Percentiles rank a stretch among this genome's conserved stretches.
These are phyloP conservation scores for Platypus cylindrus DNA, from an alignment of 2,888 invertebrate genomes.

Conservation along the genomic window DNA sequence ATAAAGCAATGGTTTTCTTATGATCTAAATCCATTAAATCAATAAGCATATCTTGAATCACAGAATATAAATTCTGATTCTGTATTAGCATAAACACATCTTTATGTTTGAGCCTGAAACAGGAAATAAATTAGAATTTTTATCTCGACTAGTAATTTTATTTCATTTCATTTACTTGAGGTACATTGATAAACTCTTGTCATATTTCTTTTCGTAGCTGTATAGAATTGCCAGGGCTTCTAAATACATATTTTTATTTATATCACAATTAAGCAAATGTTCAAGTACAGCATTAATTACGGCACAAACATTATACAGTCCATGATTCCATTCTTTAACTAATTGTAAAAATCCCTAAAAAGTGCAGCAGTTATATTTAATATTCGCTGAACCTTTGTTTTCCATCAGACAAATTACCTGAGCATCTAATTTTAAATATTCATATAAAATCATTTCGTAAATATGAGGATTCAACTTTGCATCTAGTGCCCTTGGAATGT, in stretches of 20 bases:
- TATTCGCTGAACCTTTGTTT: not conserved
- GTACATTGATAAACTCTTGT: constrained; percentile 84
- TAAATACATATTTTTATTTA: constrained; percentile 60
- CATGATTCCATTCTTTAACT: constrained; percentile 80
- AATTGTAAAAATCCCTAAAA: constrained; percentile 64
- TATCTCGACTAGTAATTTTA: not conserved
- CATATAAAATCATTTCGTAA: constrained; percentile 89
- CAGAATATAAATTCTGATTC: constrained; percentile 67
- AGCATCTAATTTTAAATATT: constrained; percentile 76
- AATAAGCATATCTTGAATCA: constrained; percentile 76
- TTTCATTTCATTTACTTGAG: constrained; percentile 57
- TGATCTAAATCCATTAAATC: constrained; percentile 80
- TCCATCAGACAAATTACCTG: constrained; percentile 34
- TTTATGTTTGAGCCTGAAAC: constrained; percentile 60
- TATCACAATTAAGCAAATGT: constrained; percentile 56
- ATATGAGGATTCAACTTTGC: constrained; percentile 67
- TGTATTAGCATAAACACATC: constrained; percentile 83
- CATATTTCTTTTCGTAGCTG: constrained; percentile 75
- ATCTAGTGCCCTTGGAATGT: constrained; percentile 62
- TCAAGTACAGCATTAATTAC: constrained; percentile 79
- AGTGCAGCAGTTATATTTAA: no score
- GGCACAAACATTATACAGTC: constrained; percentile 68
- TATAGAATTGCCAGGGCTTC: constrained; percentile 85
- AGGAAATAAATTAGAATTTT: constrained; percentile 1
- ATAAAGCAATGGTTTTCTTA: constrained; percentile 66